Evolutionary conservation across 2,113 vertebrate genomes (phyloP).

Genomic region (Hucho hucho): DNA sequence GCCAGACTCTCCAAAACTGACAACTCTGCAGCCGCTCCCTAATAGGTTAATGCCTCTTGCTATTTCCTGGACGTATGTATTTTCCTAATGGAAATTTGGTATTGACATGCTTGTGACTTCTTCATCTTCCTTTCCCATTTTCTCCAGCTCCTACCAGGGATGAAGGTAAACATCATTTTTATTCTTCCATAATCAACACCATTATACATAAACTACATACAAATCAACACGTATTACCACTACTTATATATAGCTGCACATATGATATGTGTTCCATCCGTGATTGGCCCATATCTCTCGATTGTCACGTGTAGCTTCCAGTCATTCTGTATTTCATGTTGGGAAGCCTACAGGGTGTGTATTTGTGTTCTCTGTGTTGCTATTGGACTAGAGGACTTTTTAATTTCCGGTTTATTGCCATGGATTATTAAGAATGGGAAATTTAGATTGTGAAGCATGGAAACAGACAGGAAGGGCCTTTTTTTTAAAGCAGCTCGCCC

Average conservation of each 20-base stretch:
- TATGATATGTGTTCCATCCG: neutral
- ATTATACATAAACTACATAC: neutral
- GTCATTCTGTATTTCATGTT: too few relatives aligned
- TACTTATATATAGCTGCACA: neutral
- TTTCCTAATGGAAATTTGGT: slow-evolving; percentile 1
- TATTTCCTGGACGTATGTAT: neutral
- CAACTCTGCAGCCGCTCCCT: too few relatives aligned
- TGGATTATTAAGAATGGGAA: slow-evolving; percentile 44
- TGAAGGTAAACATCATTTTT: slow-evolving; percentile 66
- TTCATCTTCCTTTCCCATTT: slow-evolving; percentile 25
- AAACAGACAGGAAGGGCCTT: slow-evolving; percentile 9
- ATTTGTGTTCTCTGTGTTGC: slow-evolving; percentile 29
- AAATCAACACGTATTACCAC: neutral
- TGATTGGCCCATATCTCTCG: neutral
- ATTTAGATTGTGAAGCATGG: slow-evolving; percentile 35
- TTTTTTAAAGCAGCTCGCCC: slow-evolving; percentile 21
- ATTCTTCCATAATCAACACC: neutral
- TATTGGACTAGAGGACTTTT: slow-evolving; percentile 32
- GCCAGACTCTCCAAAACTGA: too few relatives aligned
- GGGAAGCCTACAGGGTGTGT: too few relatives aligned
- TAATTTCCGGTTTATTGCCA: slow-evolving; percentile 41
- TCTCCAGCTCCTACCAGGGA: slow-evolving; percentile 69
- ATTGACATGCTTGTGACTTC: slow-evolving; percentile 15
- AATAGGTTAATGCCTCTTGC: neutral
- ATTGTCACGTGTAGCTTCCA: neutral